Evolutionary conservation across 1,140 invertebrate genomes (phyloP).

Genomic region (Teleopsis dalmanni): DNA sequence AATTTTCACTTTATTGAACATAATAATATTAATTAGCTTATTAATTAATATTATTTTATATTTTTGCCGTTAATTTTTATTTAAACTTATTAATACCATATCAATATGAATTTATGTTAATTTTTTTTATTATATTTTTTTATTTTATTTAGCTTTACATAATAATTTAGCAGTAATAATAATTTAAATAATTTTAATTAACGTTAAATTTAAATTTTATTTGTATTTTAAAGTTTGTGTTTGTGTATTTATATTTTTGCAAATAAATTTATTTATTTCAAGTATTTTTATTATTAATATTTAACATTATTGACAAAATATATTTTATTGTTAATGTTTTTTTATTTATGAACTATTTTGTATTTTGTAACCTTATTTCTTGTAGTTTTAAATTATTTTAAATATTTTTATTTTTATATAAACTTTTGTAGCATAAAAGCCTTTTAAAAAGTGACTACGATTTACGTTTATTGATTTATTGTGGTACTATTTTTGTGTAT

Average conservation of each 20-base stretch:
- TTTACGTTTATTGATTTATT: neutral
- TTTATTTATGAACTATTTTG: constrained; percentile 4
- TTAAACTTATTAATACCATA: no score
- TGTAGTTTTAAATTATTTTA: no score
- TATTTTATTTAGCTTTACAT: neutral
- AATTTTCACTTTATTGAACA: neutral
- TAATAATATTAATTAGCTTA: constrained; percentile 1
- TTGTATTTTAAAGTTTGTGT: constrained; percentile 14
- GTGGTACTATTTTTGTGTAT: no score
- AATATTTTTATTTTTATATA: no score
- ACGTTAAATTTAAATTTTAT: constrained; percentile 7
- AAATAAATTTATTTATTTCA: constrained; percentile 12
- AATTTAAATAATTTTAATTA: constrained; percentile 1
- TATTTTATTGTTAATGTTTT: constrained; percentile 17
- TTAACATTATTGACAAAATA: constrained; percentile 42
- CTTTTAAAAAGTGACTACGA: constrained; percentile 3
- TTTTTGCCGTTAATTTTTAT: no score
- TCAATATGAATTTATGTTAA: no score
- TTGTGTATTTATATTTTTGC: no score
- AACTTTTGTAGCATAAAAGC: constrained; percentile 9
- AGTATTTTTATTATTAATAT: constrained; percentile 20
- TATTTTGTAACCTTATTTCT: neutral
- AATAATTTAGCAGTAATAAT: no score
- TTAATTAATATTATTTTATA: neutral
- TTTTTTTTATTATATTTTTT: neutral